Base-by-base conservation (phyloP, 2,888 invertebrate genomes). In the Salticus scenicus region DNA sequence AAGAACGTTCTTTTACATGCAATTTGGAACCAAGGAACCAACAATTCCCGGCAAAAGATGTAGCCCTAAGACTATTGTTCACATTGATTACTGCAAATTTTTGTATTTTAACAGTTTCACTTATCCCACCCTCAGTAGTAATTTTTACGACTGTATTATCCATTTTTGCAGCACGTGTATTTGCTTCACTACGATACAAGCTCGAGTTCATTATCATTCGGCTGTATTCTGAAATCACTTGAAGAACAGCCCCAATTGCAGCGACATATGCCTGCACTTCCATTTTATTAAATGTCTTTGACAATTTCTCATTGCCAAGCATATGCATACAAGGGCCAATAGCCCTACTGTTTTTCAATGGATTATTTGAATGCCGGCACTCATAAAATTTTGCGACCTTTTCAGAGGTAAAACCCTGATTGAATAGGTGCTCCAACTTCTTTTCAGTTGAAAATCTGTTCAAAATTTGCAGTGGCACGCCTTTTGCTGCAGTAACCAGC, bases 401-500 rank as follows among this genome's bases (percentile, higher is more conserved):
- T 20, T 51, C 31, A 14, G 28, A 51, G 1, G 20, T 37, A 33
- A 12, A 63, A n/a, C 7, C 47, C 8, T 47, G 47, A 47, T 20
- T 47, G 14, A 47, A 47, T 4, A 47, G 12, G 20, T 74, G 37
- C 37, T 74, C 37, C 12, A 64, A 64, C 20, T 74, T 74, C 51
- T n/a, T 72, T 51, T 30, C 72, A 27, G 30, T 27, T 2, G 51
- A 47, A 72, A 72, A 72, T 47, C 47, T 27, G 30, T 72, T 72
- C 28, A 72, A 27, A 28, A 72, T 51, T 72, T 72, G 72, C 7
- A 74, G 17, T 31, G 64, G 64, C n/a, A n/a, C n/a, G n/a, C 33
- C 74, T 63, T 74, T 74, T 31, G 74, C 74, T 63, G 63, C 74
- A 31, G 63, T 74, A 0, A 74, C 63, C 4, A 33, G 74, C 7